Conservation (phyloP, 2,113 vertebrate genomes). For the Andinoacara biseriatus region DNA sequence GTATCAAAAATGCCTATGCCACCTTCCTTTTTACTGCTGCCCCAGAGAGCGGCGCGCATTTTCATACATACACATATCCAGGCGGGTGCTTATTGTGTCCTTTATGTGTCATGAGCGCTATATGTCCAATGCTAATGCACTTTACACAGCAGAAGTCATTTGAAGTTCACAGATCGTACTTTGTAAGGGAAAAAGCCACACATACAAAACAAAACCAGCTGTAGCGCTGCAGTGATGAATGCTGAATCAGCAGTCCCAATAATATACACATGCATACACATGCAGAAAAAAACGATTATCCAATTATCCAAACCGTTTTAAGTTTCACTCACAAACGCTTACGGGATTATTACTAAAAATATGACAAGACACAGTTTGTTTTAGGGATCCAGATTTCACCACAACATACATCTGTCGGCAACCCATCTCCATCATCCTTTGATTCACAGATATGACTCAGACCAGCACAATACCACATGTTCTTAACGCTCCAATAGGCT, state of each 20-base stretch:
- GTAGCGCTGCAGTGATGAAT: conserved; percentile 70
- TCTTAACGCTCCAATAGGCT: conserved; percentile 71
- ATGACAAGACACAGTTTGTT: conserved; percentile 64
- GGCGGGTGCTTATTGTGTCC: conserved; percentile 34
- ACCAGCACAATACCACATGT: conserved; percentile 80
- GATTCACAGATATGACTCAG: conserved; percentile 68
- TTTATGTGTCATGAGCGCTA: conserved; percentile 58
- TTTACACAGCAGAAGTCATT: conserved; percentile 54
- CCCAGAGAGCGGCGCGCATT: neutral
- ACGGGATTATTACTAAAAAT: conserved; percentile 68
- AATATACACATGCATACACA: neutral
- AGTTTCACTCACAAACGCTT: conserved; percentile 72
- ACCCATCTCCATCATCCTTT: conserved; percentile 67
- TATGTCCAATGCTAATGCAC: conserved; percentile 40
- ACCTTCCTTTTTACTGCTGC: neutral
- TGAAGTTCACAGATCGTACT: conserved; percentile 74
- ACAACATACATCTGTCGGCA: conserved; percentile 76
- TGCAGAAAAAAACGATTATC: conserved; percentile 46
- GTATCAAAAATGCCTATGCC: neutral
- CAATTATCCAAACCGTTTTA: conserved; percentile 60
- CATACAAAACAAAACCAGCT: conserved; percentile 83
- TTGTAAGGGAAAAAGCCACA: conserved; percentile 55
- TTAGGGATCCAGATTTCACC: conserved; percentile 68
- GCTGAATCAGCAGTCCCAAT: conserved; percentile 76
- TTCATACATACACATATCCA: neutral